Evolutionary conservation across 2,888 invertebrate species (phyloP).

Genomic region (Endotricha flammealis): DNA sequence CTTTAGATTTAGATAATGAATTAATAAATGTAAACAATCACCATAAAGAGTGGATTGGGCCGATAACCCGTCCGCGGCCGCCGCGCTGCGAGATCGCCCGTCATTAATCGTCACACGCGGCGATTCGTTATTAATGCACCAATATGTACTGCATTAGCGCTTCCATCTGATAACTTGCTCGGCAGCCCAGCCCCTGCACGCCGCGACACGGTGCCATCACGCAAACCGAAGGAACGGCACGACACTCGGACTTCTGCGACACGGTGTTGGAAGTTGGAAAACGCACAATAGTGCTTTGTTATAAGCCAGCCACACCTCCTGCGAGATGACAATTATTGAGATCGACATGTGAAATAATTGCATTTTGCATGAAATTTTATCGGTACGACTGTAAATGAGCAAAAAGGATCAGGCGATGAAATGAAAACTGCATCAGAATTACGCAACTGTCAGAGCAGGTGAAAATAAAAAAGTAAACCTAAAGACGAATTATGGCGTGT

Average conservation of each 20-base stretch:
- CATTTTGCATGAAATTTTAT: constrained; percentile 4
- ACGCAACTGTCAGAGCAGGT: no score
- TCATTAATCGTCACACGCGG: constrained; percentile 14
- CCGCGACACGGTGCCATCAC: not conserved
- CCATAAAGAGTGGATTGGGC: not conserved
- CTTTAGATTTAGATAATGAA: not conserved
- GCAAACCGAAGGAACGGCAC: not conserved
- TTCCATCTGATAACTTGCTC: constrained; percentile 21
- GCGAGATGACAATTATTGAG: constrained; percentile 16
- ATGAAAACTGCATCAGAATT: no score
- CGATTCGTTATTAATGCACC: constrained; percentile 32
- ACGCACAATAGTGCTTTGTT: not conserved
- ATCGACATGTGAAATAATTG: constrained; percentile 4
- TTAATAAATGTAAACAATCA: not conserved
- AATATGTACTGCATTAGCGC: constrained; percentile 35
- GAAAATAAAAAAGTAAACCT: no score
- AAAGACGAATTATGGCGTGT: no score
- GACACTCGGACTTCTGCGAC: not conserved
- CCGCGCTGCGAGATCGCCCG: constrained; percentile 11
- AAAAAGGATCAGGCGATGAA: no score
- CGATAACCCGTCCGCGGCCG: constrained; percentile 1
- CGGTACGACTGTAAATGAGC: not conserved
- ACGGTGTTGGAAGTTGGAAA: constrained; percentile 7
- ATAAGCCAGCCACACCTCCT: constrained; percentile 13
- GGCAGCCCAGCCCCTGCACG: not conserved